Evolutionary conservation across 1,140 invertebrate species (phyloP).

Genomic region (Zaprionus capensis): DNA sequence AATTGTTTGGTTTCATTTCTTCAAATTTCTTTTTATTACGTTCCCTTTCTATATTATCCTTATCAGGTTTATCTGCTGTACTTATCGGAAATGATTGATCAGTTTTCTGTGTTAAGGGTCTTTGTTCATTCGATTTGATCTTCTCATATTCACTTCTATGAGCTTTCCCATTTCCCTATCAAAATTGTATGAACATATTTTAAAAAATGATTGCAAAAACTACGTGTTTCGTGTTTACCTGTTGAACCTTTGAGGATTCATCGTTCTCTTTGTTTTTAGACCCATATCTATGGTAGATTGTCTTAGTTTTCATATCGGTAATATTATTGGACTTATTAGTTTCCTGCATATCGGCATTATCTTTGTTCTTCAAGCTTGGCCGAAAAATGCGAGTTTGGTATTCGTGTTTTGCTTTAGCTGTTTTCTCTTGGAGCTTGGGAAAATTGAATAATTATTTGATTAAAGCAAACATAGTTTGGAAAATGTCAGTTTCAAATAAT

Average conservation of each 20-base stretch:
- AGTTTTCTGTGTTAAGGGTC: not conserved
- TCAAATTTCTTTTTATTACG: not conserved
- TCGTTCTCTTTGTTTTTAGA: not conserved
- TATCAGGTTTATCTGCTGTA: not conserved
- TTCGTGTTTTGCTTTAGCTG: not conserved
- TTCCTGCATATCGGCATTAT: not conserved
- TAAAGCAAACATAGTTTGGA: not conserved
- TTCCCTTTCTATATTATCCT: not conserved
- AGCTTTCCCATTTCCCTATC: not conserved
- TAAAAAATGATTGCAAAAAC: not conserved
- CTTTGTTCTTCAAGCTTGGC: not conserved
- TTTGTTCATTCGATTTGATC: not conserved
- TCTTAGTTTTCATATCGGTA: not conserved
- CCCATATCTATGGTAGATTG: not conserved
- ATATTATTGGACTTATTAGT: not conserved
- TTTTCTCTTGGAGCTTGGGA: not conserved
- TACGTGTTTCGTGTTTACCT: not conserved
- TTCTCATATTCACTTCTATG: not conserved
- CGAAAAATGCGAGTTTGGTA: not conserved
- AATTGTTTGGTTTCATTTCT: not conserved
- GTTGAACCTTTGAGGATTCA: not conserved
- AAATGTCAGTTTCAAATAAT: slow-evolving; percentile 5
- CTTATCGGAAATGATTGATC: not conserved
- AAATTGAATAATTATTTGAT: not conserved
- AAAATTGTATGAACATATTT: not conserved